phyloP scores from a whole-genome alignment of 2,113 vertebrate species.

The Arizona elegans region DNA sequence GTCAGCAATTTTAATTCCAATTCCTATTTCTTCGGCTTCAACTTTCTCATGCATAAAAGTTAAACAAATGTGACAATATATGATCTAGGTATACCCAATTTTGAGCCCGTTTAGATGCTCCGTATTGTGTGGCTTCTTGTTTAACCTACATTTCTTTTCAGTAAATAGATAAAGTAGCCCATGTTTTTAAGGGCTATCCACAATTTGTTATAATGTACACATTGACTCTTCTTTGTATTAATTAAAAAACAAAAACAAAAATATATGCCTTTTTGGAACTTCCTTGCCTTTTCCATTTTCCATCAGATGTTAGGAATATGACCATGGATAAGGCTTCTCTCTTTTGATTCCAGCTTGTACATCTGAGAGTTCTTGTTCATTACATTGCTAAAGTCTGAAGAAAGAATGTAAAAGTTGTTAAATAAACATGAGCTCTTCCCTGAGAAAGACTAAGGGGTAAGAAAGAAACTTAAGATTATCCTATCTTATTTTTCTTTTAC shows the following conservation, averaged over 20 bases:
- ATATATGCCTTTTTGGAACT: neutral
- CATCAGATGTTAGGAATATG: neutral
- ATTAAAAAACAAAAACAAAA: neutral
- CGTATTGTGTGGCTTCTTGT: neutral
- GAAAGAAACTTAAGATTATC: neutral
- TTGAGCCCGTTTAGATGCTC: neutral
- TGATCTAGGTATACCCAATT: neutral
- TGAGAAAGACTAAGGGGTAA: neutral
- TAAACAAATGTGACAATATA: neutral
- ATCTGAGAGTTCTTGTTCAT: neutral
- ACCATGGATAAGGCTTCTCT: neutral
- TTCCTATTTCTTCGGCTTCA: neutral
- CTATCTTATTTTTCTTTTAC: neutral
- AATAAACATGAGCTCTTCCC: neutral
- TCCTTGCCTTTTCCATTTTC: neutral
- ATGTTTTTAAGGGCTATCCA: neutral
- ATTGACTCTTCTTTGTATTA: neutral
- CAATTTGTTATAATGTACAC: neutral
- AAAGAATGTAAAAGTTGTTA: neutral
- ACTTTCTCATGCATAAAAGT: neutral
- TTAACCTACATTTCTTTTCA: neutral
- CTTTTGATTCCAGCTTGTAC: neutral
- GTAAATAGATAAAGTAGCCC: neutral
- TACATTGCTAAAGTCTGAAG: neutral
- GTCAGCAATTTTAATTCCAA: neutral